These are phyloP conservation scores for Pseudoatta argentina DNA, from an alignment of 1,140 invertebrate species.

Conservation along the genomic window DNA sequence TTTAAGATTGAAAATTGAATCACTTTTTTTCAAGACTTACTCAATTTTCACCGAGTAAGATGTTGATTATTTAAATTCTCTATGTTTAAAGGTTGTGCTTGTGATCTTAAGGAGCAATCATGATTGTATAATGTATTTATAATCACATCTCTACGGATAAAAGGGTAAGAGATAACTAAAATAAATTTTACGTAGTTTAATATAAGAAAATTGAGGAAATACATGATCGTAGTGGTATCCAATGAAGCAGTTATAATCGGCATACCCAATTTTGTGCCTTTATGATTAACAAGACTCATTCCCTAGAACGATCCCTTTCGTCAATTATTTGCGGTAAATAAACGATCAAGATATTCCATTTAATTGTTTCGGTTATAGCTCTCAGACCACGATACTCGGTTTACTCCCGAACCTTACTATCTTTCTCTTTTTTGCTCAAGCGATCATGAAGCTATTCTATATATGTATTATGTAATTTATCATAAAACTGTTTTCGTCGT, in stretches of 20 bases:
- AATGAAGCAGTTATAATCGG: conserved; percentile 37
- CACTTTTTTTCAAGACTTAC: no score
- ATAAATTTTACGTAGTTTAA: not conserved
- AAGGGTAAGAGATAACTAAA: not conserved
- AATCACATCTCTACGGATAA: not conserved
- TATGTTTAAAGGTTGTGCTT: no score
- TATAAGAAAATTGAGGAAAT: conserved; percentile 2
- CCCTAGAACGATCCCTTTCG: conserved; percentile 37
- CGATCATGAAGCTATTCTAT: conserved; percentile 5
- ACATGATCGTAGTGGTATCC: not conserved
- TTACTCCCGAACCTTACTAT: not conserved
- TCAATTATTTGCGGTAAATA: conserved; percentile 52
- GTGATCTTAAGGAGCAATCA: no score
- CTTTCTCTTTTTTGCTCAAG: conserved; percentile 5
- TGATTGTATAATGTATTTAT: no score
- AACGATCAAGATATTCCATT: conserved; percentile 49
- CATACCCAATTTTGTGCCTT: conserved; percentile 40
- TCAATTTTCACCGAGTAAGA: no score
- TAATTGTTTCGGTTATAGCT: conserved; percentile 31
- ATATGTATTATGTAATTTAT: conserved; percentile 14
- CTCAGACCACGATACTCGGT: conserved; percentile 12
- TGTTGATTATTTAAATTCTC: no score
- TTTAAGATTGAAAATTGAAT: no score
- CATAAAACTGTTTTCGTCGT: not conserved
- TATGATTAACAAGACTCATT: conserved; percentile 49